Evolutionary conservation across 2,113 vertebrate species (phyloP).

Genomic region (Herpetotheres cachinnans): DNA sequence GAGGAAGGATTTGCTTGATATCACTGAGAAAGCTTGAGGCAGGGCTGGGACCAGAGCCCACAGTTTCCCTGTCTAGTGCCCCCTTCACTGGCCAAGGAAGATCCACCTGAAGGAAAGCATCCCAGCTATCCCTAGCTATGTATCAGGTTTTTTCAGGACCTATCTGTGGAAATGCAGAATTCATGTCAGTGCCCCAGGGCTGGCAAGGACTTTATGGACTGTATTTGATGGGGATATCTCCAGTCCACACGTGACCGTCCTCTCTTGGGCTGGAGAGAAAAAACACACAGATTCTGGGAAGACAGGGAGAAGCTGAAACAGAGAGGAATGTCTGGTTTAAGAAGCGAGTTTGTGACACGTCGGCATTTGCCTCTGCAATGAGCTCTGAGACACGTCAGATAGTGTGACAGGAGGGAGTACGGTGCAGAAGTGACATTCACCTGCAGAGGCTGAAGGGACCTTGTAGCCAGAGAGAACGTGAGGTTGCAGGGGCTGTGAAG

Average conservation of each 20-base stretch:
- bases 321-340: not conserved
- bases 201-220: not conserved
- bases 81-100: not conserved
- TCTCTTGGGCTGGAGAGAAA: not conserved
- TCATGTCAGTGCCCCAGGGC: not conserved
- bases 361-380: not conserved
- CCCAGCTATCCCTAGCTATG: not conserved
- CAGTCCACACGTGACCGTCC: not conserved
- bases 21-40: not conserved
- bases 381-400: not conserved
- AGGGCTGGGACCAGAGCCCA: not conserved
- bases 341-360: not conserved
- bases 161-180: not conserved
- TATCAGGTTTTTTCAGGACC: not conserved
- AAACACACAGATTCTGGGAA: not conserved
- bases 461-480: not conserved
- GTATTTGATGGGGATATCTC: not conserved
- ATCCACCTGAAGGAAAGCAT: not conserved
- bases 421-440: not conserved
- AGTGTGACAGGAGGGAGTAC: not conserved
- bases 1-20: not conserved
- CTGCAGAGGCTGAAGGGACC: not conserved
- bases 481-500: not conserved
- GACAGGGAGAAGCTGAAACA: not conserved
- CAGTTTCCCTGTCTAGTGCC: not conserved